Evolutionary conservation across 2,888 invertebrate species (phyloP), one percentile per base, ranked within the genome.

Genomic region (Dynastes maya): DNA sequence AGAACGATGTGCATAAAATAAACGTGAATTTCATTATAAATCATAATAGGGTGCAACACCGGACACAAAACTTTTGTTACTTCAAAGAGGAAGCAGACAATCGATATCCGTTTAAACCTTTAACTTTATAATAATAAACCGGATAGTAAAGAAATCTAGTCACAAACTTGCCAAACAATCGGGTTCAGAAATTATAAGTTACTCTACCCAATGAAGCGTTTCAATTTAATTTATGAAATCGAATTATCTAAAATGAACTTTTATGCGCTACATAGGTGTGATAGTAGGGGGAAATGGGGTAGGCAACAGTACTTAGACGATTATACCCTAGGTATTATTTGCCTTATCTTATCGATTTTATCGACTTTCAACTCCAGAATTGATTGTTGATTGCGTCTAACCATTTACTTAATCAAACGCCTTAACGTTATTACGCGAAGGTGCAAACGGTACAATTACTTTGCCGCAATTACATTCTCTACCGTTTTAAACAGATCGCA

Each of bases 361-460:
- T 55, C 16, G 55, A 55, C 16, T 16, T 16, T 55, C 16, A 16
- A n/a, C n/a, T 55, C 16, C 55, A 13, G 55, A 45, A 55, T 55
- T 22, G 71, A 71, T 71, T 58, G 71, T 58, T 13, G 71, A n/a
- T 71, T 55, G 51, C 68, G 70, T 68, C 70, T 75, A 40, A 49
- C 64, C 75, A 74, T 74, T 75, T 75, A 74, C 29, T 40, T 67
- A 74, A 74, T 74, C 67, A 55, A 61, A 79, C 70, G 64, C 75
- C 78, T 68, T 68, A 32, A 40, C 40, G 65, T 51, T 51, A 51
- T 70, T 70, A 53, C 16, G 40, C n/a, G 29, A 3, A 9, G 64
- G 53, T 53, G 51, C 51, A 53, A 70, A 29, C 51, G 51, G 8
- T 70, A 51, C 65, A 37, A 37, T 70, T 51, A 64, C 64, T 29